Evolutionary conservation across 2,888 invertebrate species (phyloP).

Genomic region (Cosmia trapezina): DNA sequence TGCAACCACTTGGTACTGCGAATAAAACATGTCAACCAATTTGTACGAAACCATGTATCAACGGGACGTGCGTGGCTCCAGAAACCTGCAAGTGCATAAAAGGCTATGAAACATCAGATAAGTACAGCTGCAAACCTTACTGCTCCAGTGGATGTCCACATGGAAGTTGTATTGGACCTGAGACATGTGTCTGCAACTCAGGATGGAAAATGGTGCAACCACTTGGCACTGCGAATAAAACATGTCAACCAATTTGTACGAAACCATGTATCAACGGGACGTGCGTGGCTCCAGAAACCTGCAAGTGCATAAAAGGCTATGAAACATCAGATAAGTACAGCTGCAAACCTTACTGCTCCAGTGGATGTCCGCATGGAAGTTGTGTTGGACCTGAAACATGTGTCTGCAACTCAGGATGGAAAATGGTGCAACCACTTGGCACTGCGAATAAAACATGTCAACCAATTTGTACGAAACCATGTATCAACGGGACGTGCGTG

Average conservation of each 20-base stretch:
- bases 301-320: slow-evolving; percentile 34
- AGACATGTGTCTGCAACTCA: slow-evolving; percentile 27
- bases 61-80: slow-evolving; percentile 47
- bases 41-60: slow-evolving; percentile 32
- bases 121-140: slow-evolving; percentile 13
- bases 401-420: slow-evolving; percentile 42
- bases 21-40: slow-evolving; percentile 36
- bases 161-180: slow-evolving; percentile 36
- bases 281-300: slow-evolving; percentile 36
- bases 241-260: slow-evolving; percentile 42
- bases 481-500: slow-evolving; percentile 26
- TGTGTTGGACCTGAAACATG: slow-evolving; percentile 47
- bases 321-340: background rate
- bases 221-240: background rate
- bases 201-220: background rate
- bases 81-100: slow-evolving; percentile 37
- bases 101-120: background rate
- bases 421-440: background rate
- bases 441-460: slow-evolving; percentile 17
- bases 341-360: slow-evolving; percentile 43
- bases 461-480: slow-evolving; percentile 41
- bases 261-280: slow-evolving; percentile 29
- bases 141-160: slow-evolving; percentile 26
- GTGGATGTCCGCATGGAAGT: slow-evolving; percentile 38
- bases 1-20: background rate